A percentile compares a stretch with the other conserved stretches of the same genome.
Evolutionary conservation across 1,140 invertebrate species (phyloP).

Genomic region (Microplitis mediator): DNA sequence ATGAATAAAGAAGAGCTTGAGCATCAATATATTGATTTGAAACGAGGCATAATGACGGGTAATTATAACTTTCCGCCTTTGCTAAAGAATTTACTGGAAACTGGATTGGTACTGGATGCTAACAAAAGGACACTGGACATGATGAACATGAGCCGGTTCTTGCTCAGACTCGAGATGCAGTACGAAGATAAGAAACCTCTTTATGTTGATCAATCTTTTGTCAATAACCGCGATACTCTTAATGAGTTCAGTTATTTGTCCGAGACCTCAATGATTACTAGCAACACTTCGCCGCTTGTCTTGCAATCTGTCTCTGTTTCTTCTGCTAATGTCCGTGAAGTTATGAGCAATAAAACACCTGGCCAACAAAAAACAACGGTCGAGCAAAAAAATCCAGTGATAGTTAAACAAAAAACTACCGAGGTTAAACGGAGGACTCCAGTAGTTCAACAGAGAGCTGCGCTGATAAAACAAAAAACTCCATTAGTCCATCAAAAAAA

Average conservation of each 20-base stretch:
- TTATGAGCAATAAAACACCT: neutral
- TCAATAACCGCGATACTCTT: slow-evolving; percentile 35
- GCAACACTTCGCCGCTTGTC: neutral
- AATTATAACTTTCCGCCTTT: slow-evolving; percentile 43
- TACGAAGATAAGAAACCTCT: slow-evolving; percentile 41
- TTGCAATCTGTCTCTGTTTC: neutral
- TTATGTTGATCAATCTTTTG: slow-evolving; percentile 32
- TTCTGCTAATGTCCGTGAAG: neutral
- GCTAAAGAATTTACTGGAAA: slow-evolving; percentile 43
- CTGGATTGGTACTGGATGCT: slow-evolving; percentile 42
- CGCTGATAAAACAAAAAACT: neutral
- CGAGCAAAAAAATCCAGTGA: no score
- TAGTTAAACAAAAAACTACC: neutral
- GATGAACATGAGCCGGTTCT: slow-evolving; percentile 43
- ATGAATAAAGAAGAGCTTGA: slow-evolving; percentile 39
- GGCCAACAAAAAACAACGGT: no score
- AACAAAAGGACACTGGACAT: slow-evolving; percentile 46
- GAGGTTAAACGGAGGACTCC: neutral
- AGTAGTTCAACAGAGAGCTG: neutral
- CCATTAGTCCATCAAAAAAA: neutral
- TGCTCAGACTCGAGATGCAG: slow-evolving; percentile 46
- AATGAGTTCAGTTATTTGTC: neutral
- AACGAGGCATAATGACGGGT: slow-evolving; percentile 38
- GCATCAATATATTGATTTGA: slow-evolving; percentile 35
- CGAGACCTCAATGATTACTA: neutral